These are phyloP conservation scores for Drosophila neutralis DNA, from an alignment of 2,888 invertebrate genomes.

Conservation along the genomic window DNA sequence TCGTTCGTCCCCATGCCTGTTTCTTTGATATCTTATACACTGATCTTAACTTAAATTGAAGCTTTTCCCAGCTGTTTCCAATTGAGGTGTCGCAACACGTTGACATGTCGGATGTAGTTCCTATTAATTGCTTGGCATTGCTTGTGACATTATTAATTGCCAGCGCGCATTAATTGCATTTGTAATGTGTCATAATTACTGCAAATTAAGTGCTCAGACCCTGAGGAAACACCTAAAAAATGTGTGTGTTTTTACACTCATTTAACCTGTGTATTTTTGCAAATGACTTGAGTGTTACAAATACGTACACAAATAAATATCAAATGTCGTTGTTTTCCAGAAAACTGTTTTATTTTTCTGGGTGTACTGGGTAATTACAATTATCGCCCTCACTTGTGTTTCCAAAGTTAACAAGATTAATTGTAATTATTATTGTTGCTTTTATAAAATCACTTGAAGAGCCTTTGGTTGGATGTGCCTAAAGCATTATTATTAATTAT, in stretches of 20 bases:
- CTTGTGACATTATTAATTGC: slow-evolving; percentile 67
- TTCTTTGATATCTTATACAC: slow-evolving; percentile 27
- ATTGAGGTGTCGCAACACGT: slow-evolving; percentile 32
- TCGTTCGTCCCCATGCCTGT: slow-evolving; percentile 37
- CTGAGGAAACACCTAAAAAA: slow-evolving; percentile 22
- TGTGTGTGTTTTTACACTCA: slow-evolving; percentile 11
- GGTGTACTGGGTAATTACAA: neutral
- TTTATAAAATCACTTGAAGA: neutral
- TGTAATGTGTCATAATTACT: slow-evolving; percentile 74
- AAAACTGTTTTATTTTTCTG: too few species aligned
- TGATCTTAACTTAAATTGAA: slow-evolving; percentile 38
- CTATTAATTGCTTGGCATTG: slow-evolving; percentile 59
- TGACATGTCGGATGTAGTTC: slow-evolving; percentile 24
- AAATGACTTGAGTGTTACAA: neutral
- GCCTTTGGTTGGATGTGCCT: neutral
- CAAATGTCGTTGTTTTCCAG: neutral
- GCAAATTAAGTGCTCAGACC: slow-evolving; percentile 57
- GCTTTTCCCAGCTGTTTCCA: slow-evolving; percentile 32
- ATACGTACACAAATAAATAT: neutral
- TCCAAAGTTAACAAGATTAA: too few species aligned
- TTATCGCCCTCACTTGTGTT: too few species aligned
- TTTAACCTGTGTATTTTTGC: slow-evolving; percentile 11
- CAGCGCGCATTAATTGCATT: slow-evolving; percentile 70
- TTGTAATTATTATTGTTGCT: neutral
- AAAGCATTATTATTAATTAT: neutral